Conservation (phyloP, 2,888 invertebrate species). For the Corythucha ciliata region DNA sequence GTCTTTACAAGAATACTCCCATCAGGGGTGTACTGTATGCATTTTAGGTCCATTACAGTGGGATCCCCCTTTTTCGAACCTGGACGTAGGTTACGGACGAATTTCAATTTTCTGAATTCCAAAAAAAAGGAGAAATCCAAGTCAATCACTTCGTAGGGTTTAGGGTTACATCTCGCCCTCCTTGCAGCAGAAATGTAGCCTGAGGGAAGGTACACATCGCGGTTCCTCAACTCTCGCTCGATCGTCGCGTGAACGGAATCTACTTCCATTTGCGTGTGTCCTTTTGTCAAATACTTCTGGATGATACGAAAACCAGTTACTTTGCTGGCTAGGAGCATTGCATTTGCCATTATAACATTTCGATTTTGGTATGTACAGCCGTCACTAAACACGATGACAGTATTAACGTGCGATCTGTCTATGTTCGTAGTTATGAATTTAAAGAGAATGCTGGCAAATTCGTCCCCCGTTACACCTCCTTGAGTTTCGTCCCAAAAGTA, state of each 20-base stretch:
- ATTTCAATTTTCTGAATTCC: slow-evolving; percentile 15
- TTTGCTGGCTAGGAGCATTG: background rate
- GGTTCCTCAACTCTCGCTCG: slow-evolving; percentile 25
- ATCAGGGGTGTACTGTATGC: slow-evolving; percentile 15
- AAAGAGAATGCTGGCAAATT: background rate
- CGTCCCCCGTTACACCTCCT: background rate
- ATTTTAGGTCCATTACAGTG: slow-evolving; percentile 19
- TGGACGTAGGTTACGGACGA: slow-evolving; percentile 5
- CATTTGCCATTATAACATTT: background rate
- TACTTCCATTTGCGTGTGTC: slow-evolving; percentile 8
- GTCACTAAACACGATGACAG: slow-evolving; percentile 2
- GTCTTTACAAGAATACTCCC: slow-evolving; percentile 21
- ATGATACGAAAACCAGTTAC: slow-evolving; percentile 29
- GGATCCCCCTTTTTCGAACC: slow-evolving; percentile 23
- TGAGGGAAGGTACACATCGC: slow-evolving; percentile 9
- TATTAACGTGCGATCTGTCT: slow-evolving; percentile 7
- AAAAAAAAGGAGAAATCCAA: slow-evolving; percentile 25
- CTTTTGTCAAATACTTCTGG: slow-evolving; percentile 4
- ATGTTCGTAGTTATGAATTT: background rate
- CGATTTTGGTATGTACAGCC: slow-evolving; percentile 4
- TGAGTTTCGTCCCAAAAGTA: slow-evolving; percentile 3
- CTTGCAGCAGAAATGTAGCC: background rate
- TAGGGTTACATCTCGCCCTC: background rate
- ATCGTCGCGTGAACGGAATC: slow-evolving; percentile 13
- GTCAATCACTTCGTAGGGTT: slow-evolving; percentile 8